Base-by-base conservation (phyloP, 2,113 vertebrate species). In the Mellivora capensis region DNA sequence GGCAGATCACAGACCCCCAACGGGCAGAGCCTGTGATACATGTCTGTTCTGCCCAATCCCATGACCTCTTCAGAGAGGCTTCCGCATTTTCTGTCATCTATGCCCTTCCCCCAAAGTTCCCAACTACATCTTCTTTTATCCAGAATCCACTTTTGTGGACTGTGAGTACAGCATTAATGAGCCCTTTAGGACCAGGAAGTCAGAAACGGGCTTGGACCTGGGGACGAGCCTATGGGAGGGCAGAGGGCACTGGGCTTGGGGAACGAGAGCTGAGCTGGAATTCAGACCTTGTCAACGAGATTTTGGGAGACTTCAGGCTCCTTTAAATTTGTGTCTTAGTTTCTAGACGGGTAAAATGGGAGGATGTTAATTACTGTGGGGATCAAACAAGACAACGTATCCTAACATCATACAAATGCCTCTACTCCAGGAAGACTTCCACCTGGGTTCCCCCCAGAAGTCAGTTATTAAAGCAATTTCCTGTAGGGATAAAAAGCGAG, bases 381-480 rank as follows among this genome's bases (percentile, higher is more conserved):
- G 29, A 62, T 20, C 29, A 39, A n/a, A 69, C 57, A 82, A 92
- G 29, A 81, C 69, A 8, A 14, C 9, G 13, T 47, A 61, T 27
- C 52, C 34, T 72, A 59, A 49, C 47, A 64, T 34, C 54, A 34
- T 14, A 74, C 69, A 89, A 79, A 71, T 31, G 44, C 42, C 76
- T 44, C 52, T 54, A 18, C 3, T 7, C 64, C 77, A 85, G 71
- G 47, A 87, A 90, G 87, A 42, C 67, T 71, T n/a, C 21, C 10
- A 25, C 74, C 57, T 82, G 47, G 7, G 15, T 44, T 69, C 10
- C 23, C 67, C 67, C 34, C 34, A 69, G 34, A 69, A 82, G 69
- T 90, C 74, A 52, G 87, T 76, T 95, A 95, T 88, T 93, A 92
- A 91, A 94, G 89, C 39, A 69, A 96, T 83, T 91, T 95, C 85